Evolutionary conservation across 2,888 invertebrate species (phyloP).

Genomic region (Colletes collaris): DNA sequence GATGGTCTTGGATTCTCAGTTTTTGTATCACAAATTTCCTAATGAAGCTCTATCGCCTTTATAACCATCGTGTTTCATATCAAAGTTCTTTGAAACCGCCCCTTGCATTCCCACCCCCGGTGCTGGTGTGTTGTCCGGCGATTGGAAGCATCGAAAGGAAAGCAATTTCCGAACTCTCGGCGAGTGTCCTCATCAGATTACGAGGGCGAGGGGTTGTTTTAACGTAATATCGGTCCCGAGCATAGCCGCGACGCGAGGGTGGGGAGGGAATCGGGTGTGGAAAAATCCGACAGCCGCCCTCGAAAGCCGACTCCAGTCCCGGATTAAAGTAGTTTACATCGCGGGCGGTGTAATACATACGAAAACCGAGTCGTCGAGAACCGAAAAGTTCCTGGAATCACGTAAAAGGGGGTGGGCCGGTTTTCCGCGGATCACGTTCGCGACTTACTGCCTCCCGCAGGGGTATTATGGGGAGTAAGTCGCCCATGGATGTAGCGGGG

Average conservation of each 20-base stretch:
- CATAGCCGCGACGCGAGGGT: conserved; percentile 27
- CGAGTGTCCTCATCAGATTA: conserved; percentile 43
- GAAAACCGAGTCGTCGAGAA: conserved; percentile 49
- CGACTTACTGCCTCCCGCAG: conserved; percentile 61
- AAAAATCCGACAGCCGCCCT: conserved; percentile 42
- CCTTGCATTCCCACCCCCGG: no score
- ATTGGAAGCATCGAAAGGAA: conserved; percentile 25
- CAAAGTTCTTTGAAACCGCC: no score
- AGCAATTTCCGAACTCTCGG: conserved; percentile 37
- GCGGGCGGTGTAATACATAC: conserved; percentile 63
- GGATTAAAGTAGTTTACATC: conserved; percentile 67
- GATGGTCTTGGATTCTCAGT: no score
- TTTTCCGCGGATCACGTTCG: conserved; percentile 70
- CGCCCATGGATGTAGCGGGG: conserved; percentile 33
- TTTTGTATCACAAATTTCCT: no score
- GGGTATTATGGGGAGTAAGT: conserved; percentile 52
- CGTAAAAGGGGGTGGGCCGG: conserved; percentile 42
- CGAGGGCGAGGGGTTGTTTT: conserved; percentile 43
- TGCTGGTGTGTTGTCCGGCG: background rate
- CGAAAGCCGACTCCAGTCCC: conserved; percentile 26
- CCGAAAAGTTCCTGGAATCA: conserved; percentile 62
- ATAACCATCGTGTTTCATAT: no score
- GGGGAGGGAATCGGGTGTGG: conserved; percentile 34
- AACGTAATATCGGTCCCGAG: conserved; percentile 44
- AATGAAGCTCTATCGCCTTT: no score